Base-by-base conservation (phyloP, 2,888 invertebrate genomes). In the Lycophotia porphyrea region DNA sequence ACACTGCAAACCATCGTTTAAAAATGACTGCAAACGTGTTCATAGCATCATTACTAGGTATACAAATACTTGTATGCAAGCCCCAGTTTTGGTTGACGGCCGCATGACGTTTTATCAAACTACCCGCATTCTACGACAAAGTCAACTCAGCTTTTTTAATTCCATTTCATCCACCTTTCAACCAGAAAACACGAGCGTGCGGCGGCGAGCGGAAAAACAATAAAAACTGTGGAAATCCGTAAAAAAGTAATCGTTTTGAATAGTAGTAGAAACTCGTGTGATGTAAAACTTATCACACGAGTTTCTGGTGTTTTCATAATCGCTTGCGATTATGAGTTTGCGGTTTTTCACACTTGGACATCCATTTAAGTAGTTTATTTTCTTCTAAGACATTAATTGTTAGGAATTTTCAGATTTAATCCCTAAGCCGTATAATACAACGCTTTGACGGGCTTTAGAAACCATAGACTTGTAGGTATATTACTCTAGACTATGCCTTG, bases 81-180 rank as follows among this genome's bases (percentile, higher is more conserved):
- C n/a, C 0, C 18, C n/a, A 47, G n/a, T 76, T 47, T 36, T 27
- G 2, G 24, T 58, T 74, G 74, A 68, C 52, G 27, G 0, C 34
- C 69, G 31, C 77, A 31, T 66, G 65, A 66, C 55, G 60, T 81
- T 81, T 69, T 69, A 69, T 55, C 64, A 73, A 70, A 73, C 47
- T 61, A n/a, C 55, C 64, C 63, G 47, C 69, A 61, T 73, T 31
- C 39, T 36, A 24, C 71, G 67, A 68, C 72, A 81, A 66, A 77
- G 72, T 81, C 55, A 81, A 58, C 65, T 36, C 58, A 27, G 18
- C n/a, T 58, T 69, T 81, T 81, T 77, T 58, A 42, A 66, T 81
- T 77, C 66, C 69, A 69, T 81, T 81, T 60, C 60, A 61, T 60
- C 5, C 81, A 79, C 65, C 68, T 74, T 65, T 65, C 60, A 52